Evolutionary conservation across 1,140 invertebrate genomes (phyloP).

Genomic region (Cyrtorhinus lividipennis): DNA sequence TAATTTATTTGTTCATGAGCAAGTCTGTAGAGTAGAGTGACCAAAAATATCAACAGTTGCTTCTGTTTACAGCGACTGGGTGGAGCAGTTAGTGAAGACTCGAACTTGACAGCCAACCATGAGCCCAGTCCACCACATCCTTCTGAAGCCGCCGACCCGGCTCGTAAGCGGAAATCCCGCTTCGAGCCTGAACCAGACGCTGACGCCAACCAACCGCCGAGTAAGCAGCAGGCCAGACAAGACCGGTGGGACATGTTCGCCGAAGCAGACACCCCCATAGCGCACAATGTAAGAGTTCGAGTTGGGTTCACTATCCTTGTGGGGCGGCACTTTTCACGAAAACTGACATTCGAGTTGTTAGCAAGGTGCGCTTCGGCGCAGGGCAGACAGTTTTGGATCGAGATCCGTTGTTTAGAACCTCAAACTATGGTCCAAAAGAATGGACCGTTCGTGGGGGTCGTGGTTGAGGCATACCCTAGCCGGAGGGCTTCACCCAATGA

Average conservation of each 20-base stretch:
- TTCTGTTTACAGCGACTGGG: constrained; percentile 36
- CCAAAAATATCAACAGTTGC: too few species aligned
- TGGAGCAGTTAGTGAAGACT: constrained; percentile 41
- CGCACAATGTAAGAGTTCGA: constrained; percentile 73
- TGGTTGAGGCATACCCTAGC: too few species aligned
- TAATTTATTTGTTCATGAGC: too few species aligned
- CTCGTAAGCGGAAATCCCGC: constrained; percentile 22
- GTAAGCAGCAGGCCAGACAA: constrained; percentile 29
- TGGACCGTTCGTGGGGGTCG: too few species aligned
- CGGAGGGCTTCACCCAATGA: too few species aligned
- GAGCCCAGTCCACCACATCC: constrained; percentile 12
- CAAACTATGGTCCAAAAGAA: too few species aligned
- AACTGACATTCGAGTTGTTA: too few species aligned
- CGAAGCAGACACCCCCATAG: constrained; percentile 72
- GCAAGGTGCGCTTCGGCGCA: too few species aligned
- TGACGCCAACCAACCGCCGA: constrained; percentile 22
- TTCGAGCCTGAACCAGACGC: constrained; percentile 28
- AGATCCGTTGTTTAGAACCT: too few species aligned
- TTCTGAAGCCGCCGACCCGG: background rate
- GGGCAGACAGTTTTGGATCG: too few species aligned
- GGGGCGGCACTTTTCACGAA: too few species aligned
- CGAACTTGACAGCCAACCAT: constrained; percentile 31
- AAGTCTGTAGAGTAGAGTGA: too few species aligned
- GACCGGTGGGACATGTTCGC: constrained; percentile 76
- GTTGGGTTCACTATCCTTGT: constrained; percentile 28